Base-by-base conservation (phyloP, 92 coral and sea anemone genomes). In the Montipora capitata region DNA sequence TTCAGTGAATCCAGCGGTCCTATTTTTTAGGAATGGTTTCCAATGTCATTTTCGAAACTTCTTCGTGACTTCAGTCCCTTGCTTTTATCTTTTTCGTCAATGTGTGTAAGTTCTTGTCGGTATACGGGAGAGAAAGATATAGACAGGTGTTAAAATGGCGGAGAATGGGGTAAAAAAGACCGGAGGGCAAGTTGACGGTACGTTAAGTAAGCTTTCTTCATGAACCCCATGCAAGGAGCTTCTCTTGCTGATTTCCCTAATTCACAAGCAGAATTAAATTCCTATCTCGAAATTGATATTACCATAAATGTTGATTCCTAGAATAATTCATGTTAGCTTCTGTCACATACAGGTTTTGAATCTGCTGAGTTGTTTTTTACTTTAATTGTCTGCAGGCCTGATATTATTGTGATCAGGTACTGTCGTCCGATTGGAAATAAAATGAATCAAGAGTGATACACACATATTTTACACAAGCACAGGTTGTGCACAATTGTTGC, bases 131-230 rank as follows among this genome's bases (percentile, higher is more conserved):
- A 12, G 5, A 72, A 44, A 81, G 81, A 54, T 39, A 42, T 71
- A 51, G 62, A 40, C 16, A 65, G 9, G 68, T 52, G 61, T 57
- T 44, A 74, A 61, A 43, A 95, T 95, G 98, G 93, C 92, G 76
- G 82, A 73, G 14, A 88, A 88, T 81, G 93, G 86, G n/a, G 87
- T 91, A 70, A 76, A 67, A 63, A 95, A 91, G 78, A 95, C 98
- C 2, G 98, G 98, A 35, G 98, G 98, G 27, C 98, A 95, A 88
- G 90, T 93, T 15, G 98, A 95, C 65, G 96, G 98, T 95, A 88
- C 51, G 95, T 76, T 81, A 1, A 41, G 54, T 18, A 74, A 42
- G 52, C 18, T 49, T 1, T 18, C 39, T 14, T 16, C 1, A 49
- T 10, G 52, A 48, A 5, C 52, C 6, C 7, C 52, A 5, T 48